phyloP scores from a whole-genome alignment of 2,113 vertebrate species.

The Zeus faber region DNA sequence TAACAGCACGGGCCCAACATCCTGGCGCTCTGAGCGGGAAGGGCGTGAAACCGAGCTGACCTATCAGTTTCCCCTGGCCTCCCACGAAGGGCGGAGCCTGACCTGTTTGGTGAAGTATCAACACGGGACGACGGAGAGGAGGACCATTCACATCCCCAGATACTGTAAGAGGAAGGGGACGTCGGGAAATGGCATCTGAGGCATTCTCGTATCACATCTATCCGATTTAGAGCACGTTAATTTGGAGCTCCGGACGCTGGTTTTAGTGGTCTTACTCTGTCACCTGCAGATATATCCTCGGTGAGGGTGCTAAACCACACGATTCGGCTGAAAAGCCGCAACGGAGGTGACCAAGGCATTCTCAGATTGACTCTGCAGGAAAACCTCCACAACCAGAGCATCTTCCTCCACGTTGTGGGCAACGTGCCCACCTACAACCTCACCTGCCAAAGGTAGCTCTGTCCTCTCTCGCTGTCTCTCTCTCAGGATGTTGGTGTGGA shows the following conservation, averaged over 20 bases:
- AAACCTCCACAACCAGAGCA: slow-evolving; percentile 48
- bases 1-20: slow-evolving; percentile 28
- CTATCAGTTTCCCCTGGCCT: slow-evolving; percentile 56
- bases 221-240: background rate
- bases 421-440: slow-evolving; percentile 54
- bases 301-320: slow-evolving; percentile 65
- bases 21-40: slow-evolving; percentile 8
- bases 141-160: slow-evolving; percentile 52
- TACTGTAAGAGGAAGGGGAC: slow-evolving; percentile 56
- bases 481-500: too few relatives aligned
- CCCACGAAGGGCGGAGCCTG: slow-evolving; percentile 61
- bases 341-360: background rate
- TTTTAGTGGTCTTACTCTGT: background rate
- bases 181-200: background rate
- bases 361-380: slow-evolving; percentile 50
- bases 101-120: slow-evolving; percentile 53
- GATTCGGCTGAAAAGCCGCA: slow-evolving; percentile 28
- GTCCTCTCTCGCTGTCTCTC: background rate
- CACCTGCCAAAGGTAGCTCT: slow-evolving; percentile 61
- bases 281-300: slow-evolving; percentile 61
- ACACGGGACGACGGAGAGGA: slow-evolving; percentile 33
- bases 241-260: background rate
- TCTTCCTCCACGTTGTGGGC: slow-evolving; percentile 60
- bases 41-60: slow-evolving; percentile 42
- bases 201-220: background rate